These are phyloP conservation scores for Caenorhabditis zanzibari DNA, from an alignment of 2,888 invertebrate genomes.

Conservation along the genomic window DNA sequence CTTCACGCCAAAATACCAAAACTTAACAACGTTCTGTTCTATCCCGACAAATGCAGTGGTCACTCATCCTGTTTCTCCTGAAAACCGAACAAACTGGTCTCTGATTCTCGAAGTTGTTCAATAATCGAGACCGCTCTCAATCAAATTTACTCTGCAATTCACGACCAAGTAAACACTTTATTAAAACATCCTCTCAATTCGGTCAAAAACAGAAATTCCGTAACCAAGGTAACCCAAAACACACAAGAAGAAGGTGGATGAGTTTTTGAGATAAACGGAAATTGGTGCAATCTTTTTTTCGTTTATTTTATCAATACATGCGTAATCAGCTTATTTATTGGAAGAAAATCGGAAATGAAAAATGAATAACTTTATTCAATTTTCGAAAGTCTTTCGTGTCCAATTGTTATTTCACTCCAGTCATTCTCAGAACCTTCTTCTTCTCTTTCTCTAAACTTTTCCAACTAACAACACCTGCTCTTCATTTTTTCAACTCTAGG, in stretches of 20 bases:
- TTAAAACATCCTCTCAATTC: neutral
- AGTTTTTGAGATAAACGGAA: conserved; percentile 7
- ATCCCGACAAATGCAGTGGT: too few species aligned
- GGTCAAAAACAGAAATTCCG: neutral
- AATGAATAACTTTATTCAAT: conserved; percentile 3
- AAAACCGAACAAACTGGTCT: too few species aligned
- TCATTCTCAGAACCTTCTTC: neutral
- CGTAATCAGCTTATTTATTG: neutral
- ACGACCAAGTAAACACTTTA: neutral
- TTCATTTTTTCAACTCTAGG: neutral
- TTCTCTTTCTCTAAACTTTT: neutral
- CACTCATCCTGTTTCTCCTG: too few species aligned
- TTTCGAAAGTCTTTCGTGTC: neutral
- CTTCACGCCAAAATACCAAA: too few species aligned
- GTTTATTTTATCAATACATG: neutral
- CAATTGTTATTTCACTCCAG: too few species aligned
- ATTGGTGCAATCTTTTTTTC: neutral
- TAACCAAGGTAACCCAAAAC: neutral
- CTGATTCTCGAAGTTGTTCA: too few species aligned
- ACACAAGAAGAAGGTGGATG: neutral
- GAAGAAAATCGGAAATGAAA: neutral
- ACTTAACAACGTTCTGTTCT: too few species aligned
- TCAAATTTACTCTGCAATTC: too few species aligned
- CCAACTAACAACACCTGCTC: too few species aligned
- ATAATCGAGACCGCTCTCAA: too few species aligned